Evolutionary conservation across 2,888 invertebrate species (phyloP), one percentile per base, ranked within the genome.

Genomic region (Scaptomyza reducta): DNA sequence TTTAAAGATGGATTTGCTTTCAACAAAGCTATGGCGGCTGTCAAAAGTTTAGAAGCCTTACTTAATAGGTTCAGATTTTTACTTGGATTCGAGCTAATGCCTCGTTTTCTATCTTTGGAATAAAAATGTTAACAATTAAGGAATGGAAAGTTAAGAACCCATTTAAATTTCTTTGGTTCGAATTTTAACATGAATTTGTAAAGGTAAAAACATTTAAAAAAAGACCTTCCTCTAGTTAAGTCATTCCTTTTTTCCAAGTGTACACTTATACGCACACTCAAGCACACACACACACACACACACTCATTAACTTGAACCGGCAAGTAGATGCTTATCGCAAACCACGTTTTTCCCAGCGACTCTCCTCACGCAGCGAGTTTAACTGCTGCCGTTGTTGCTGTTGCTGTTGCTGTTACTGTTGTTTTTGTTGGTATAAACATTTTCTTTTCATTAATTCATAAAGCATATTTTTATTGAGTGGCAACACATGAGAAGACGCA

Each of bases 381-480:
- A 61, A 56, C 59, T 60, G 70, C 55, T 67, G 70, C 50, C 27
- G 42, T 40, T 33, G 62, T 44, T 40, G 61, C 33, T 54, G 31
- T 42, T 35, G 25, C 25, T 60, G 51, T 5, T 16, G 51, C 29
- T 69, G 31, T 47, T 63, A 42, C 31, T 54, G 55, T 10, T 67
- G 45, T 55, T 73, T 54, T 57, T 73, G 75, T 53, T 73, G 82
- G 75, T 51, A 85, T 67, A 77, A 84, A 86, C 84, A 79, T 85
- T 85, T 86, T 85, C 86, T 81, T 86, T 86, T 86, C 81, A 85
- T 85, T 85, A 85, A 85, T 86, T 84, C 86, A 86, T 85, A 86
- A 84, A 78, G 79, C 81, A 85, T 79, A 86, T 86, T 86, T 85
- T 79, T 79, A 81, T 85, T 85, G 77, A 83, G 86, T 85, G 84